Percentiles rank a stretch among this genome's conserved stretches.
These are phyloP conservation scores for Micropoecilia bifurca DNA, from an alignment of 2,797 vertebrate genomes.

Conservation along the genomic window DNA sequence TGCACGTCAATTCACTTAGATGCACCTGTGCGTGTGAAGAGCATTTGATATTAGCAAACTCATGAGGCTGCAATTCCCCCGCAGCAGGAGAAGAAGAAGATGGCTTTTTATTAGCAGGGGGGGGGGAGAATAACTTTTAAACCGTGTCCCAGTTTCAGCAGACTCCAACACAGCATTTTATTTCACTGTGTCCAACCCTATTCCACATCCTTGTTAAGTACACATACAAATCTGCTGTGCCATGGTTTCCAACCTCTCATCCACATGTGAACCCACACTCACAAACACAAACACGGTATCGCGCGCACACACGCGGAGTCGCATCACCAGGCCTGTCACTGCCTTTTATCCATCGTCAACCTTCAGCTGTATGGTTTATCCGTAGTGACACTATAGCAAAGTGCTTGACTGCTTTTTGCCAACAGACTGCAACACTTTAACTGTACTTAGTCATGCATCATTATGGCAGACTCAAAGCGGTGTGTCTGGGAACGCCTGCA, in stretches of 20 bases:
- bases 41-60: conserved; percentile 42
- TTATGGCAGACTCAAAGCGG: conserved; percentile 80
- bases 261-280: conserved; percentile 45
- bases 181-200: conserved; percentile 74
- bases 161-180: conserved; percentile 77
- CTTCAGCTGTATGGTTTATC: conserved; percentile 81
- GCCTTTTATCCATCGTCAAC: conserved; percentile 82
- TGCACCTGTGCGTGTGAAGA: conserved; percentile 18
- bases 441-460: conserved; percentile 85
- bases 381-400: conserved; percentile 83
- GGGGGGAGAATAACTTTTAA: conserved; percentile 70
- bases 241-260: conserved; percentile 74
- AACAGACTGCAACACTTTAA: conserved; percentile 85
- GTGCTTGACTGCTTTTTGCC: conserved; percentile 83
- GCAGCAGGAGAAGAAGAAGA: conserved; percentile 32
- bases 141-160: conserved; percentile 75
- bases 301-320: conserved; percentile 49
- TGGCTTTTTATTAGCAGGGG: conserved; percentile 60
- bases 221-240: conserved; percentile 77
- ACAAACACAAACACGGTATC: conserved; percentile 40
- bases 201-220: conserved; percentile 76
- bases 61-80: conserved; percentile 27
- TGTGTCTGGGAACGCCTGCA: conserved; percentile 80
- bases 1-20: not conserved
- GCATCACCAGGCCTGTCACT: conserved; percentile 79